Evolutionary conservation across 92 coral and sea anemone genomes (phyloP).

Genomic region (Montipora capitata): DNA sequence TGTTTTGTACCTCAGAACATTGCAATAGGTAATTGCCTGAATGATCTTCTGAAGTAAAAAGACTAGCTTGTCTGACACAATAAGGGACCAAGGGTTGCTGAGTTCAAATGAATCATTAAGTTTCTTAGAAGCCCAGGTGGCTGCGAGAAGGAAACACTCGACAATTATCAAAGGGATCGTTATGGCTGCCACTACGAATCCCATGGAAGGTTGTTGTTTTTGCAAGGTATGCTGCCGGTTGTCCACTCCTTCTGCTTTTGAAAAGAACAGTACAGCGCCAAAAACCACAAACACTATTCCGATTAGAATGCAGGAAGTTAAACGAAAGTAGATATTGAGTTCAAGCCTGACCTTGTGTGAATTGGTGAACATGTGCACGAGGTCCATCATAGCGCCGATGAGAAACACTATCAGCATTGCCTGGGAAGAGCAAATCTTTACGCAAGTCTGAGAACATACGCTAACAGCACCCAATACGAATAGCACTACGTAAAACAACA

Average conservation of each 20-base stretch:
- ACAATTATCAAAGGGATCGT: constrained; percentile 65
- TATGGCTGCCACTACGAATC: constrained; percentile 67
- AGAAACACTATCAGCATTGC: constrained; percentile 65
- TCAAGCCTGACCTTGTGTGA: constrained; percentile 7
- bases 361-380: constrained; percentile 57
- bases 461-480: constrained; percentile 50
- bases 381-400: constrained; percentile 59
- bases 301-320: constrained; percentile 51
- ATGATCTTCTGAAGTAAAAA: constrained; percentile 72
- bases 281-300: constrained; percentile 57
- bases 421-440: constrained; percentile 48
- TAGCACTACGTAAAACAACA: constrained; percentile 68
- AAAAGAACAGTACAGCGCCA: constrained; percentile 67
- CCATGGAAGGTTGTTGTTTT: constrained; percentile 79
- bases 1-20: constrained; percentile 48
- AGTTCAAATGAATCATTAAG: not conserved
- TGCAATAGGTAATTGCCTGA: constrained; percentile 61
- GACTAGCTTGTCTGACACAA: constrained; percentile 29
- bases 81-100: constrained; percentile 9
- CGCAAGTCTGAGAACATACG: constrained; percentile 32
- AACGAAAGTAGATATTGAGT: constrained; percentile 53
- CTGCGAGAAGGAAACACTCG: constrained; percentile 58
- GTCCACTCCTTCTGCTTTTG: constrained; percentile 25
- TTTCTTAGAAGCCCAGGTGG: constrained; percentile 28
- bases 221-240: constrained; percentile 4